Evolutionary conservation across 2,888 invertebrate species (phyloP).

Genomic region (Chouioia cunea): DNA sequence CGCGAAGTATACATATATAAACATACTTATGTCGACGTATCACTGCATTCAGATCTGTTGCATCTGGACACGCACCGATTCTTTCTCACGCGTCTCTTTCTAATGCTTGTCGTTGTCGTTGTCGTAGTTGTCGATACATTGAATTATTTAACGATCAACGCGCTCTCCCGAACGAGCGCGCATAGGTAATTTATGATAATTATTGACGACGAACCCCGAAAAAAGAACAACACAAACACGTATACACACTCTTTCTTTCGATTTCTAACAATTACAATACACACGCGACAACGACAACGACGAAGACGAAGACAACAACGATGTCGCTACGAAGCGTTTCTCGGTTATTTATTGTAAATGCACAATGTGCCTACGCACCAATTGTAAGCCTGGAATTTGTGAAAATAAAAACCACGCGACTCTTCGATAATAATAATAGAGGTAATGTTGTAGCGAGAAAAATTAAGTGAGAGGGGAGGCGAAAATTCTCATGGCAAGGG

Average conservation of each 20-base stretch:
- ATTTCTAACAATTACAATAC: slow-evolving; percentile 26
- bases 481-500: not conserved
- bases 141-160: slow-evolving; percentile 27
- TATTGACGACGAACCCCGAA: slow-evolving; percentile 6
- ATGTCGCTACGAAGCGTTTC: not conserved
- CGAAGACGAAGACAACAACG: not conserved
- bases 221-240: slow-evolving; percentile 20
- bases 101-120: slow-evolving; percentile 2
- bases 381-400: not conserved
- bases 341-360: slow-evolving; percentile 28
- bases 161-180: not conserved
- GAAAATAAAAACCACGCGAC: not conserved
- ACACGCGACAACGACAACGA: not conserved
- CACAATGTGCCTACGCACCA: slow-evolving; percentile 25
- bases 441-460: not conserved
- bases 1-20: slow-evolving; percentile 59
- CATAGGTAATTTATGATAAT: slow-evolving; percentile 43
- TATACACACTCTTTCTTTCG: no score
- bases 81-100: slow-evolving; percentile 3
- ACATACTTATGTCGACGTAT: slow-evolving; percentile 58
- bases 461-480: no score
- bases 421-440: not conserved
- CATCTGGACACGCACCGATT: slow-evolving; percentile 20
- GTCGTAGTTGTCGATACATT: slow-evolving; percentile 16
- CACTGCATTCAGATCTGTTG: slow-evolving; percentile 61